phyloP scores from a whole-genome alignment of 1,140 invertebrate species.

The Drosophila sturtevanti region DNA sequence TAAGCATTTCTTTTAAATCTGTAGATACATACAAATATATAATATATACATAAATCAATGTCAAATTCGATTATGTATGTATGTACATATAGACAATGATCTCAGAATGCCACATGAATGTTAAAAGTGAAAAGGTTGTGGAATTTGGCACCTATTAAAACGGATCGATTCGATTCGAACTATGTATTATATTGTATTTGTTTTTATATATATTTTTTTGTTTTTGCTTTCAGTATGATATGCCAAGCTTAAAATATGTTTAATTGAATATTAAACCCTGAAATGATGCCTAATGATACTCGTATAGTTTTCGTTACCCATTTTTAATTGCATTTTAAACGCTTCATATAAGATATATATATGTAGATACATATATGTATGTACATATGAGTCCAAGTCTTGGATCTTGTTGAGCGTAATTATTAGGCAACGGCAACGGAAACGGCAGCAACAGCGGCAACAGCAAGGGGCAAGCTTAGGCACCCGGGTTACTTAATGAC shows the following conservation, averaged over 20 bases:
- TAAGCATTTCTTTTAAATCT: constrained; percentile 33
- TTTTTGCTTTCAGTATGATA: constrained; percentile 58
- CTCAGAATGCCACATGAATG: constrained; percentile 47
- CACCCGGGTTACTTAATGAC: constrained; percentile 70
- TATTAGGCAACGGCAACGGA: constrained; percentile 43
- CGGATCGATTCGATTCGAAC: constrained; percentile 39
- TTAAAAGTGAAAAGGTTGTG: constrained; percentile 63
- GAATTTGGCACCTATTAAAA: constrained; percentile 68
- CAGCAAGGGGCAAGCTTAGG: not conserved
- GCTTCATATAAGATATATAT: constrained; percentile 41
- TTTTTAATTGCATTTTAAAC: constrained; percentile 74
- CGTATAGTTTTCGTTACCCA: constrained; percentile 16
- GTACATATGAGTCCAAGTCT: constrained; percentile 1
- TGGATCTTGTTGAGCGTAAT: constrained; percentile 25
- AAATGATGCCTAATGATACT: constrained; percentile 33
- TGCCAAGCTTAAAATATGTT: constrained; percentile 28
- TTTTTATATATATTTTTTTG: not conserved
- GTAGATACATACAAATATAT: too few relatives aligned
- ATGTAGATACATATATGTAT: constrained; percentile 32
- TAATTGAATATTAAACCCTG: constrained; percentile 58
- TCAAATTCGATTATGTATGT: constrained; percentile 35
- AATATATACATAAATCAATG: constrained; percentile 54
- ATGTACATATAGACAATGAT: constrained; percentile 3
- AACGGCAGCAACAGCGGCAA: constrained; percentile 3
- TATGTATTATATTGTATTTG: constrained; percentile 22